Conservation (phyloP, 2,797 vertebrate species). For the Dendrocincla fuliginosa region DNA sequence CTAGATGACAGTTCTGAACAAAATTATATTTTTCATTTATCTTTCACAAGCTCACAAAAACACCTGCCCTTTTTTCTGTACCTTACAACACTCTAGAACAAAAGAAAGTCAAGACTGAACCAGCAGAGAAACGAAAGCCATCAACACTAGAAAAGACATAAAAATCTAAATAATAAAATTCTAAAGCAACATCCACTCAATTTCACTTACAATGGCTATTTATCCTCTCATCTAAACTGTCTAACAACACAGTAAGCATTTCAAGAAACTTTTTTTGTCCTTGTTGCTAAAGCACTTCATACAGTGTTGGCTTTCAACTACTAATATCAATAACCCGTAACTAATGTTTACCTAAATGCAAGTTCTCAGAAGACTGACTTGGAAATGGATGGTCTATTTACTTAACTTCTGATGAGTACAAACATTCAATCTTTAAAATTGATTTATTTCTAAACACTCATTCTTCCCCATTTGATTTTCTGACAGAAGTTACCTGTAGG, state of each 20-base stretch:
- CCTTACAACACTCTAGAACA: not conserved
- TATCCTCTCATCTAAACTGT: not conserved
- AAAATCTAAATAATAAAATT: slow-evolving; percentile 3
- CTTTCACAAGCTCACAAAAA: not conserved
- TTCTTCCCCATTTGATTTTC: slow-evolving; percentile 71
- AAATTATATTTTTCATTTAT: not conserved
- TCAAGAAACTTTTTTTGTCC: not conserved
- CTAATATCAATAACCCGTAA: slow-evolving; percentile 8
- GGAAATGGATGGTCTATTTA: slow-evolving; percentile 44
- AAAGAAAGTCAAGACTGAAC: not conserved
- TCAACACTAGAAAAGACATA: not conserved
- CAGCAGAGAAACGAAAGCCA: not conserved
- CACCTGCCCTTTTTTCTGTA: not conserved
- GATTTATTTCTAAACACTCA: slow-evolving; percentile 64
- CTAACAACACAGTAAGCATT: not conserved
- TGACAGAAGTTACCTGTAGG: slow-evolving; percentile 70
- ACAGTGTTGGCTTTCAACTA: not conserved
- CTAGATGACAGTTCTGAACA: not conserved
- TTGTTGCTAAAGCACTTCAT: not conserved
- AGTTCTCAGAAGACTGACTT: slow-evolving; percentile 22
- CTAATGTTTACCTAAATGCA: not conserved
- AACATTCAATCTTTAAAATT: slow-evolving; percentile 42
- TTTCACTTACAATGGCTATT: not conserved
- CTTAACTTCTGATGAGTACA: slow-evolving; percentile 54
- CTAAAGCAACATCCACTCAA: not conserved